A percentile compares a stretch with the other conserved stretches of the same genome.
Evolutionary conservation across 2,888 invertebrate genomes (phyloP).

Genomic region (Napeogenes sylphis): DNA sequence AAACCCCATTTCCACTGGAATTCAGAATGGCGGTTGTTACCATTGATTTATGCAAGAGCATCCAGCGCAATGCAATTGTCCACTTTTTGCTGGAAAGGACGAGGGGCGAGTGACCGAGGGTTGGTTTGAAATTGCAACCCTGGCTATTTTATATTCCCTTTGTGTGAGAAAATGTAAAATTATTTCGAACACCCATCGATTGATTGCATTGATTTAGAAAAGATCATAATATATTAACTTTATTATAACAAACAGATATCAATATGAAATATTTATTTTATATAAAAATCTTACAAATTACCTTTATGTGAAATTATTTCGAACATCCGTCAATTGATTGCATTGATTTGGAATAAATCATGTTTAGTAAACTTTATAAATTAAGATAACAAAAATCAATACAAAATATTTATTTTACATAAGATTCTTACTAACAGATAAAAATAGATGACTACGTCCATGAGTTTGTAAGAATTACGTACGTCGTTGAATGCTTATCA

Average conservation of each 20-base stretch:
- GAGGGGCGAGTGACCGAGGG: constrained; percentile 51
- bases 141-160: constrained; percentile 12
- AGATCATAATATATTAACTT: too few relatives aligned
- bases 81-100: constrained; percentile 60
- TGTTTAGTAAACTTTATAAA: too few relatives aligned
- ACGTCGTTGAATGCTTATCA: too few relatives aligned
- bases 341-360: too few relatives aligned
- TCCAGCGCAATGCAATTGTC: constrained; percentile 62
- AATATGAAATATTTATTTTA: too few relatives aligned
- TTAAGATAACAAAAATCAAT: too few relatives aligned
- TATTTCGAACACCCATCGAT: background rate
- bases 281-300: too few relatives aligned
- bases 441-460: too few relatives aligned
- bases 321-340: background rate
- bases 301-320: background rate
- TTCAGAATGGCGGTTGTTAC: constrained; percentile 51
- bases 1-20: constrained; percentile 18
- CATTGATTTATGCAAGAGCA: constrained; percentile 72
- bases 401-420: too few relatives aligned
- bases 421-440: too few relatives aligned
- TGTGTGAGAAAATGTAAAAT: constrained; percentile 9
- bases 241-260: too few relatives aligned
- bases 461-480: too few relatives aligned
- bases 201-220: background rate
- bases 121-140: constrained; percentile 30